Evolutionary conservation across 2,888 invertebrate genomes (phyloP), one percentile per base, ranked within the genome.

Genomic region (Brachyptera putata): DNA sequence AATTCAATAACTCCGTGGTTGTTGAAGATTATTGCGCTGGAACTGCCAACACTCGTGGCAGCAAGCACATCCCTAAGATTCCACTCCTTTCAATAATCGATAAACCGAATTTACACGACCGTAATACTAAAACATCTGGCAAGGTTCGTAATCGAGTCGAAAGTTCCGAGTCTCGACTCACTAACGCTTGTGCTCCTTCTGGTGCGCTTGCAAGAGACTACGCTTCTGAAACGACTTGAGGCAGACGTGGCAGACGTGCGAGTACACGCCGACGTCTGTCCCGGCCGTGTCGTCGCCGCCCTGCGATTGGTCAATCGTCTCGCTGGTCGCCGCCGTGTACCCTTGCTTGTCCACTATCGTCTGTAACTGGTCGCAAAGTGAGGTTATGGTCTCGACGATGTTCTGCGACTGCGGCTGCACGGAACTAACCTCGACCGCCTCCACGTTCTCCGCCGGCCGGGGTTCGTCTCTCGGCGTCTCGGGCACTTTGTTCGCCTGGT

Each of bases 181-280:
- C n/a, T n/a, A n/a, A n/a, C n/a, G n/a, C n/a, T n/a, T n/a, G 46
- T 46, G 18, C 24, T 21, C 21, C 24, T 46, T 16, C 2, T 24
- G n/a, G 46, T 46, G 46, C 22, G 21, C 46, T 4, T 46, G 46
- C 22, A 46, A 24, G 11, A 24, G 22, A n/a, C 24, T 24, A n/a
- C 22, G 21, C 2, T 21, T 21, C 46, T 16, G 21, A 24, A 46
- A 46, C 46, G 46, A 22, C 24, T 46, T 21, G 5, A 46, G 46
- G 22, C 46, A 46, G 21, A 21, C 46, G 24, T 46, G 46, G 46
- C 46, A 46, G 21, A 46, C 46, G n/a, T 24, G 24, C 22, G 46
- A 16, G 24, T 24, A 16, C 9, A 46, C 18, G n/a, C 21, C 21
- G 9, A 24, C n/a, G n/a, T n/a, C n/a, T 46, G 46, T 21, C 13